Evolutionary conservation across 2,113 vertebrate genomes (phyloP), one percentile per base, ranked within the genome.

Genomic region (Cercopithecus mona): DNA sequence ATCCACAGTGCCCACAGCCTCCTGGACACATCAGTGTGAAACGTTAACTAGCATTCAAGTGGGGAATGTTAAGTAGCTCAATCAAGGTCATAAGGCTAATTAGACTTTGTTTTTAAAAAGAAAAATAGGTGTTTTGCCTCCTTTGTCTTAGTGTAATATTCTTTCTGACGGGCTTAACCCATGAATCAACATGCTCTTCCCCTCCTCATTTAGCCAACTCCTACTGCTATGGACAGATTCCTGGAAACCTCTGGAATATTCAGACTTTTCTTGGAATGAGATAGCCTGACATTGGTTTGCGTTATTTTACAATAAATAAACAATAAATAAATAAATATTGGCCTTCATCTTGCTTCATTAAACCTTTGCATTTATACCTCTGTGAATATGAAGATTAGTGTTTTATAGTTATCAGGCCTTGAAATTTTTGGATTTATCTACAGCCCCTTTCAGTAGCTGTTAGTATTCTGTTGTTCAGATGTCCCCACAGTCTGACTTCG

Each of bases 161-260:
- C 10, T 79, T 86, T 93, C 25, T 88, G 23, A 14, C 30, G 3
- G 1, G 8, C 32, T 86, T 38, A 23, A 10, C 20, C 45, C 9
- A 16, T 10, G 13, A 57, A 78, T 3, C 18, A 20, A 32, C 2
- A 40, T 55, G 23, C 4, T 12, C 3, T 70, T 87, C 27, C 12
- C 11, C 3, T 5, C 1, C 12, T 1, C 13, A 27, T 48, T 43
- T 52, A 93, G 3, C 2, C 52, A 45, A 57, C 6, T 32, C 0
- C 2, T 30, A 22, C 2, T 8, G 8, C 6, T 50, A 6, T 2
- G 2, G 20, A 4, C 1, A 73, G 35, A 5, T 23, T 0, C n/a
- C 59, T 25, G 12, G 4, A n/a, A 59, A 89, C 4, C 3, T 80
- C 68, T 8, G 35, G 4, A 61, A 35, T 81, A 66, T 72, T 61